A percentile compares a stretch with the other conserved stretches of the same genome.
phyloP scores from a whole-genome alignment of 1,140 invertebrate genomes.

The Neocloeon triangulifer region DNA sequence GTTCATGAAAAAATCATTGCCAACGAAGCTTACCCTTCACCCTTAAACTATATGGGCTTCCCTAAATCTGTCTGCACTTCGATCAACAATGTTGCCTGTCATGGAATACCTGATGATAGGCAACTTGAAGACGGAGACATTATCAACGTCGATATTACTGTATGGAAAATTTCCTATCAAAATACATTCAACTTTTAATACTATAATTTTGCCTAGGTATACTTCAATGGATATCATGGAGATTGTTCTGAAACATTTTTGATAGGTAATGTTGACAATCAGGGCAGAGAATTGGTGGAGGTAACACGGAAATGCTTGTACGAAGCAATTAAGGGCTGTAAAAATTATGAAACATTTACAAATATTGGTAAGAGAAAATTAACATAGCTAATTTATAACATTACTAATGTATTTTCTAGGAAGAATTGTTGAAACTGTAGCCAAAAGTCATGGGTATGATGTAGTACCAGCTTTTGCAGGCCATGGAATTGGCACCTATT shows the following conservation, averaged over 20 bases:
- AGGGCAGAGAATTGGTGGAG: conserved; percentile 39
- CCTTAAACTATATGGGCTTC: conserved; percentile 63
- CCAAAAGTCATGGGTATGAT: conserved; percentile 31
- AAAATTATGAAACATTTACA: conserved; percentile 44
- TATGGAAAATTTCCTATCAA: conserved; percentile 21
- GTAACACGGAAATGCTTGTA: conserved; percentile 46
- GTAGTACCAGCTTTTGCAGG: conserved; percentile 65
- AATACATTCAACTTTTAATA: not conserved
- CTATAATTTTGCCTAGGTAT: conserved; percentile 33
- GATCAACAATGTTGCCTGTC: conserved; percentile 82
- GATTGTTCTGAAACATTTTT: conserved; percentile 76
- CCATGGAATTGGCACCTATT: conserved; percentile 81
- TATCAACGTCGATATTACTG: conserved; percentile 78
- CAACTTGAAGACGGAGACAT: conserved; percentile 66
- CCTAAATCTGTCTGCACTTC: conserved; percentile 91
- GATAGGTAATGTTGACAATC: conserved; percentile 57
- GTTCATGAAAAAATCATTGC: conserved; percentile 45
- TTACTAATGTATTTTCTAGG: conserved; percentile 13
- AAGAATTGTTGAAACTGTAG: conserved; percentile 33
- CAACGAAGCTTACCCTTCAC: conserved; percentile 70
- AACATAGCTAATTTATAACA: not conserved
- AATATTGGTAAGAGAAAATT: conserved; percentile 38
- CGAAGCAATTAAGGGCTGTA: conserved; percentile 52
- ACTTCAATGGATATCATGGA: conserved; percentile 66
- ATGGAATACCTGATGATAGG: conserved; percentile 81